These are phyloP conservation scores for Isurus oxyrinchus DNA, from an alignment of 2,113 vertebrate species.

Conservation along the genomic window DNA sequence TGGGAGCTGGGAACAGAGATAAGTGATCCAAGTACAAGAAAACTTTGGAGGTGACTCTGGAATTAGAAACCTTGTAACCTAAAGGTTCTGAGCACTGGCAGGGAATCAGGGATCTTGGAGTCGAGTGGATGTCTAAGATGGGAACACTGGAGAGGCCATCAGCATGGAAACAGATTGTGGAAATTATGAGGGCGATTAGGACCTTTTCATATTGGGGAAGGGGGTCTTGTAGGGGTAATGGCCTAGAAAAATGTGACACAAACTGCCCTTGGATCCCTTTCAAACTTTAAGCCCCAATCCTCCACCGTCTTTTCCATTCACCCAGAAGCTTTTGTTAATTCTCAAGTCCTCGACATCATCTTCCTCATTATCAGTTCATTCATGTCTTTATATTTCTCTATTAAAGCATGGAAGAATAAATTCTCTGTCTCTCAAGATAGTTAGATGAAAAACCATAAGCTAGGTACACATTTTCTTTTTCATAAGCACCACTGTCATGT, in stretches of 20 bases:
- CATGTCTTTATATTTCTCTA: background rate
- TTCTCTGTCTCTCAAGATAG: background rate
- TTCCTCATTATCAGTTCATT: background rate
- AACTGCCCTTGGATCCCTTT: background rate
- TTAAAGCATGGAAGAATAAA: background rate
- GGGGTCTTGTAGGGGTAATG: too few relatives aligned
- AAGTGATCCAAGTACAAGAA: too few relatives aligned
- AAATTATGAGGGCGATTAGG: background rate
- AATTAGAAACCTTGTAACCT: background rate
- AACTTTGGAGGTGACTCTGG: background rate
- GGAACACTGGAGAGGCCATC: too few relatives aligned
- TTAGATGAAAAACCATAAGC: background rate
- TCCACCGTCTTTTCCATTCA: background rate
- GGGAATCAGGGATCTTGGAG: background rate
- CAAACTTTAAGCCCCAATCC: background rate
- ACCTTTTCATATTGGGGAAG: too few relatives aligned
- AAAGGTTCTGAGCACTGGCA: background rate
- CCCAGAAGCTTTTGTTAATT: background rate
- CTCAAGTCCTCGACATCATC: background rate
- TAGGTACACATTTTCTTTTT: background rate
- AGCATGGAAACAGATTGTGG: background rate
- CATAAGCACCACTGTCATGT: background rate
- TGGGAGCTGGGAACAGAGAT: background rate
- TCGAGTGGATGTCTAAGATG: too few relatives aligned
- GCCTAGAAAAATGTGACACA: background rate